A percentile compares a stretch with the other conserved stretches of the same genome.
phyloP scores from a whole-genome alignment of 2,888 invertebrate genomes.

The Troilus luridus region DNA sequence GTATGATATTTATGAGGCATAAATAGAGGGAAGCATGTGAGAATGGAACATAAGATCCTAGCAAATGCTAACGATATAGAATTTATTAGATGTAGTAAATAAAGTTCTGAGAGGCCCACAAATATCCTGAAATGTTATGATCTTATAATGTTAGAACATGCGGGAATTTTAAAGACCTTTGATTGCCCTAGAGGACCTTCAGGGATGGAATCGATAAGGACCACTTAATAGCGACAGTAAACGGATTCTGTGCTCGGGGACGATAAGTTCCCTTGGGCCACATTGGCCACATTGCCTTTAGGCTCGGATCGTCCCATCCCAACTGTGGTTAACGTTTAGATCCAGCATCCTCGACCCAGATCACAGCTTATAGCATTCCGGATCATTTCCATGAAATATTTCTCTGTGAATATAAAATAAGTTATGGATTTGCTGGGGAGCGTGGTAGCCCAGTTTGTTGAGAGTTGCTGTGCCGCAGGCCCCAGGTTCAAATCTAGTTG shows the following conservation, averaged over 20 bases:
- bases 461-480: too few species aligned
- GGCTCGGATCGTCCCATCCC: background rate
- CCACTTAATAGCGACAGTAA: conserved; percentile 19
- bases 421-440: too few species aligned
- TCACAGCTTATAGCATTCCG: background rate
- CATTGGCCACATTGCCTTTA: background rate
- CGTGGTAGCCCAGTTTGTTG: too few species aligned
- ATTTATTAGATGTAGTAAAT: too few species aligned
- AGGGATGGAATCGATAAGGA: background rate
- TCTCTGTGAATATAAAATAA: too few species aligned
- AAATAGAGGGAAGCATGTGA: too few species aligned
- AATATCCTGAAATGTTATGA: background rate
- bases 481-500: too few species aligned
- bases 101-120: too few species aligned
- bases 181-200: background rate
- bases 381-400: background rate
- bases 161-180: background rate
- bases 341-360: background rate
- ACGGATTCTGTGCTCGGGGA: background rate
- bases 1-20: too few species aligned
- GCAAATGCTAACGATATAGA: too few species aligned
- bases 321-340: background rate
- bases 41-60: too few species aligned
- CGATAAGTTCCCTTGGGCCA: background rate
- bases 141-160: background rate